Conservation (phyloP, 1,140 invertebrate species). For the Euura saliciscinereae region DNA sequence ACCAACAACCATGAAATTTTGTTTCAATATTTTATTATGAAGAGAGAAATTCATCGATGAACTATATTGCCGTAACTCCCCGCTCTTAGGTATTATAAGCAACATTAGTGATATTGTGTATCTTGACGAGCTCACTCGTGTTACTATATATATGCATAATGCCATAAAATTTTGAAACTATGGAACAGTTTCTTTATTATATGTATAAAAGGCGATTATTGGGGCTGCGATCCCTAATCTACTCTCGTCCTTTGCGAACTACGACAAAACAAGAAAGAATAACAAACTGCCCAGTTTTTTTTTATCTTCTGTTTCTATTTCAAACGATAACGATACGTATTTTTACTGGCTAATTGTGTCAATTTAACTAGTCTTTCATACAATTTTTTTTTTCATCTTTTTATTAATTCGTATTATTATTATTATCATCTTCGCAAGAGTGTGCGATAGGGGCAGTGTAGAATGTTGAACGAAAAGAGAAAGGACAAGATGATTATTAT, state of each 20-base stretch:
- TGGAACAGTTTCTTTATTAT: neutral
- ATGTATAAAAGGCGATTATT: no score
- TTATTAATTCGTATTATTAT: neutral
- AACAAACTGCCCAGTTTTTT: no score
- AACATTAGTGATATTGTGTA: constrained; percentile 19
- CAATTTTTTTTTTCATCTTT: constrained; percentile 22
- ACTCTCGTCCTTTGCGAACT: no score
- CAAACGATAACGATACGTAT: no score
- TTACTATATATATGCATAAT: constrained; percentile 5
- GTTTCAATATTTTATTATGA: neutral
- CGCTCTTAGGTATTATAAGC: constrained; percentile 48
- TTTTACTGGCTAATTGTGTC: neutral
- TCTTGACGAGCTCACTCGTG: neutral
- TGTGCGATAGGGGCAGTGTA: neutral
- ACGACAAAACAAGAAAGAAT: no score
- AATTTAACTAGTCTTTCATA: neutral
- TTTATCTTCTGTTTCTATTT: no score
- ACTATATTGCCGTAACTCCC: constrained; percentile 49
- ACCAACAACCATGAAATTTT: constrained; percentile 4
- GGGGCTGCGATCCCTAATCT: no score
- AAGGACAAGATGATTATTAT: constrained; percentile 18
- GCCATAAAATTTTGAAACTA: neutral
- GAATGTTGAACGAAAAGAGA: constrained; percentile 15
- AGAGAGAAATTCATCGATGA: no score
- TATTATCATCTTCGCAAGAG: neutral